A percentile compares a stretch with the other conserved stretches of the same genome.
phyloP scores from a whole-genome alignment of 2,888 invertebrate genomes.

The Dione juno region DNA sequence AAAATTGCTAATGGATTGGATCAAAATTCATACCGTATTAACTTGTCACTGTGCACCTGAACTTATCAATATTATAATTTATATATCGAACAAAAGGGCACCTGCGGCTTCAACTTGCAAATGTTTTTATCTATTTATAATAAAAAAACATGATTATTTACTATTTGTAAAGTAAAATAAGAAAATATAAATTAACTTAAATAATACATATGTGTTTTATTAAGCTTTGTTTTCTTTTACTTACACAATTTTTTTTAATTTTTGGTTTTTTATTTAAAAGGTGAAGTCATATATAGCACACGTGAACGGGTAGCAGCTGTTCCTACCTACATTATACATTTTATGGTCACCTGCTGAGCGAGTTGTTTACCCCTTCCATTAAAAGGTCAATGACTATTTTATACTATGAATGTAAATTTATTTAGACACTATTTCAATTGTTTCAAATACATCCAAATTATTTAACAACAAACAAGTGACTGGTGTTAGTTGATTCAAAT shows the following conservation, averaged over 20 bases:
- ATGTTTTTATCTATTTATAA: not conserved
- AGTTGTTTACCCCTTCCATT: slow-evolving; percentile 31
- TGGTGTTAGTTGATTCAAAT: not conserved
- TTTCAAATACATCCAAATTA: not conserved
- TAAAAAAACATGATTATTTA: not conserved
- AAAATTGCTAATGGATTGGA: not conserved
- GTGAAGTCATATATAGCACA: not conserved
- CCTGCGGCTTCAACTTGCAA: too few relatives aligned
- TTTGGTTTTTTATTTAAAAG: not conserved
- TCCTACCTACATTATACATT: not conserved
- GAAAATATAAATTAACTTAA: not conserved
- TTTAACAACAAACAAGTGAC: not conserved
- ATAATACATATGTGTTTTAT: too few relatives aligned
- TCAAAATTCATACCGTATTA: not conserved
- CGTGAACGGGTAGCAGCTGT: slow-evolving; percentile 25
- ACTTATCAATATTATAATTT: not conserved
- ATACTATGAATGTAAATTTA: not conserved
- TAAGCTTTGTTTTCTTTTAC: not conserved
- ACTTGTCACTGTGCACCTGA: not conserved
- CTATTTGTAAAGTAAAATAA: not conserved
- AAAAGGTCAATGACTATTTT: slow-evolving; percentile 36
- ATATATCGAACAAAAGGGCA: not conserved
- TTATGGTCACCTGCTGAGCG: slow-evolving; percentile 35
- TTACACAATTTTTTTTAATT: not conserved
- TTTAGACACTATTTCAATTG: not conserved